phyloP scores from a whole-genome alignment of 2,797 vertebrate genomes.

The Megalops cyprinoides region DNA sequence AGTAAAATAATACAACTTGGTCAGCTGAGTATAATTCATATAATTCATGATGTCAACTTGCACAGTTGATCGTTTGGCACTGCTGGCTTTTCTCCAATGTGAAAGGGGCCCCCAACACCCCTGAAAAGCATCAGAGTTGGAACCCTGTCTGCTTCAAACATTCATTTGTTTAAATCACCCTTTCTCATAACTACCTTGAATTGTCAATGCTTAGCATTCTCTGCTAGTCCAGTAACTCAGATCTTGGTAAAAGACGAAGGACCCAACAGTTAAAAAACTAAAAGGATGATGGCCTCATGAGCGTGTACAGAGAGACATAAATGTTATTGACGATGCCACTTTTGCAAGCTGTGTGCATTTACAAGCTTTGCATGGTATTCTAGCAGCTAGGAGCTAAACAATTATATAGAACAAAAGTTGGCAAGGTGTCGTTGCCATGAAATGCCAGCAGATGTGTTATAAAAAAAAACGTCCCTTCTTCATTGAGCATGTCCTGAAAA shows the following conservation, averaged over 20 bases:
- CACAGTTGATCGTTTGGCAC: not conserved
- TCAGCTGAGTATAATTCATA: no score
- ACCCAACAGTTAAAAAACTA: not conserved
- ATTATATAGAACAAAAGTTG: not conserved
- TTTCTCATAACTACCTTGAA: not conserved
- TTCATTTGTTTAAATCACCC: not conserved
- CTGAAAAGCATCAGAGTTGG: not conserved
- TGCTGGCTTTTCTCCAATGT: not conserved
- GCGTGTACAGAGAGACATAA: not conserved
- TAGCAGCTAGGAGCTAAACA: not conserved
- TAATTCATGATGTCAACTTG: not conserved
- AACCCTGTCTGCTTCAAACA: not conserved
- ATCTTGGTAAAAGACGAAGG: not conserved
- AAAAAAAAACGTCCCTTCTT: not conserved
- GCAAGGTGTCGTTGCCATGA: not conserved
- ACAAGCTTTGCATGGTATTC: not conserved
- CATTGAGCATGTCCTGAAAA: not conserved
- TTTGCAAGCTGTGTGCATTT: not conserved
- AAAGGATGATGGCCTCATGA: not conserved
- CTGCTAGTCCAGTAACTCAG: not conserved
- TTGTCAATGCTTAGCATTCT: not conserved
- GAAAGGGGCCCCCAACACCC: not conserved
- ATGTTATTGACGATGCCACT: not conserved
- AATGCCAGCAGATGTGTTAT: not conserved
- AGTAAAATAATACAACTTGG: no score